Evolutionary conservation across 2,113 vertebrate genomes (phyloP), one percentile per base, ranked within the genome.

Genomic region (Carassius carassius): DNA sequence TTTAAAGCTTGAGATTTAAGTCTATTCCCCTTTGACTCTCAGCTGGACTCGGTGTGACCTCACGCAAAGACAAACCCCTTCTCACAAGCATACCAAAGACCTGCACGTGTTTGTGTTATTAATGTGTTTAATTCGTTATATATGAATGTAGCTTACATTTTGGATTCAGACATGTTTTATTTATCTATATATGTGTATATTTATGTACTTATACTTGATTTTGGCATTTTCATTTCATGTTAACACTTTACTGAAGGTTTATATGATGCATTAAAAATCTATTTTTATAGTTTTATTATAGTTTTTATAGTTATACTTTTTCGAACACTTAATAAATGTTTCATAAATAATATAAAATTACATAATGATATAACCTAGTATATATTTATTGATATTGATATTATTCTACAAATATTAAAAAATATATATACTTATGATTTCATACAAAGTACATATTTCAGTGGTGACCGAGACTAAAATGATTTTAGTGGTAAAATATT

Each of bases 41-140:
- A 91, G 91, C 90, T 92, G 93, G 94, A 95, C 95, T 96, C 96
- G 95, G 94, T 94, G 94, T 95, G 95, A 96, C 94, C 95, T 94
- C 92, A 93, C 91, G 90, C 93, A 92, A 90, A 95, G 89, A 77
- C 80, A 74, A 89, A 86, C 69, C 86, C 85, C 84, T 78, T 85
- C 84, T 90, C 87, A 92, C 91, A 92, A 91, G 91, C 86, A 70
- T 84, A 82, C 88, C 86, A 89, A 63, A 87, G 85, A 84, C 78
- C 82, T 47, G 62, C 51, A 79, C 41, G 44, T 51, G 78, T 67
- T 69, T 69, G 78, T 69, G 41, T 65, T 81, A 32, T 81, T 54
- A 32, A 19, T 54, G 37, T 5, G 49, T 56, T 32, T 32, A n/a
- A 56, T 56, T 56, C 4, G 1, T 77, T 77, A 73, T 21, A n/a